Evolutionary conservation across 53 echinoderm and acorn worm genomes (phyloP).

Genomic region (Holothuria leucospilota): DNA sequence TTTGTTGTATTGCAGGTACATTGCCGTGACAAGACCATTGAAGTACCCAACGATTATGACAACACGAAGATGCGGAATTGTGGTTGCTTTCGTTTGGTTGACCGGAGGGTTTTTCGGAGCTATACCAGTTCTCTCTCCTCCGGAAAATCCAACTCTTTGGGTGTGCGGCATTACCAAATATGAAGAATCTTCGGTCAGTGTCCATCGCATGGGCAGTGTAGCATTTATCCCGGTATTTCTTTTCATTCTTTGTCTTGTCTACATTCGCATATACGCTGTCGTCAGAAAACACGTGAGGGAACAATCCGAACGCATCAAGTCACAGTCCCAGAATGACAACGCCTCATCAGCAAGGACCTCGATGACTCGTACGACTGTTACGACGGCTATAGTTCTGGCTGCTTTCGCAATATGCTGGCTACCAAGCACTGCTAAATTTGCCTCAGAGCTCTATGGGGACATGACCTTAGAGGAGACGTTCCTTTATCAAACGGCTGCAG

Average conservation of each 20-base stretch:
- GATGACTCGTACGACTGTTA: conserved; percentile 14
- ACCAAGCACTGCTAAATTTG: conserved; percentile 27
- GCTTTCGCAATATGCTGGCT: conserved; percentile 40
- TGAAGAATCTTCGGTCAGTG: neutral
- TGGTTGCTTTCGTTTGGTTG: neutral
- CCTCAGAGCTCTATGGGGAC: neutral
- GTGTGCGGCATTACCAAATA: conserved; percentile 36
- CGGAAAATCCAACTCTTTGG: conserved; percentile 37
- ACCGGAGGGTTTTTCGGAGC: neutral
- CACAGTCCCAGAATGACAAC: neutral
- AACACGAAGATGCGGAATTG: neutral
- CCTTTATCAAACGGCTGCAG: conserved; percentile 6
- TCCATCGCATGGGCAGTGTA: neutral
- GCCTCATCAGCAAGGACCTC: neutral
- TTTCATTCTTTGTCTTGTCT: conserved; percentile 1
- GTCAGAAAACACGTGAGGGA: neutral
- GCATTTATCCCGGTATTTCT: neutral
- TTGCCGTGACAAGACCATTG: conserved; percentile 28
- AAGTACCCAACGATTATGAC: conserved; percentile 42
- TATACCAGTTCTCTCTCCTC: neutral
- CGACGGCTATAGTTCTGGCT: conserved; percentile 30
- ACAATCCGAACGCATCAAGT: neutral
- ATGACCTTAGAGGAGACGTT: conserved; percentile 5
- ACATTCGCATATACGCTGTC: conserved; percentile 11
- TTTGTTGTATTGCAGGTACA: conserved; percentile 17